phyloP scores from a whole-genome alignment of 92 coral and sea anemone species.

The Epizoanthus rinbou region DNA sequence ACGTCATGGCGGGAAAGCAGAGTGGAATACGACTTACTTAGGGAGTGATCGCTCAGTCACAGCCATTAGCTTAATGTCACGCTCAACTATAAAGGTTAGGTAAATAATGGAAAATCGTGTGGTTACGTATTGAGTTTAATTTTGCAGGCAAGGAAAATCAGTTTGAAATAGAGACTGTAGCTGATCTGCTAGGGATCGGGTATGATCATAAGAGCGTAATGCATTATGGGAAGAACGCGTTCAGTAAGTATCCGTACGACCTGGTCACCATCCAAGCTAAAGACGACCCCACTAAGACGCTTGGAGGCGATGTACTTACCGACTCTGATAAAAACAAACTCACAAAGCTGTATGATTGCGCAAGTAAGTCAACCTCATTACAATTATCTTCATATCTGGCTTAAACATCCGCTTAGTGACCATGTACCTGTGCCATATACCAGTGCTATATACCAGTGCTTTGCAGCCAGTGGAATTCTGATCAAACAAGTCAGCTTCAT shows the following conservation, averaged over 20 bases:
- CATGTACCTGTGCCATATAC: too few species aligned
- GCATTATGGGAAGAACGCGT: not conserved
- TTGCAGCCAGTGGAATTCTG: too few species aligned
- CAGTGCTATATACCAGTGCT: too few species aligned
- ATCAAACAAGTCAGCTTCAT: too few species aligned
- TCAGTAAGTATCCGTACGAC: not conserved
- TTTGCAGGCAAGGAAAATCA: not conserved
- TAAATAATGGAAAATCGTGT: too few species aligned
- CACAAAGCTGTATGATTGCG: not conserved
- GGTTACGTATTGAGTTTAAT: not conserved
- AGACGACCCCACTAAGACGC: not conserved
- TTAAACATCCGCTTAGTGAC: not conserved
- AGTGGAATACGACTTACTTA: too few species aligned
- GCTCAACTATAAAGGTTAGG: too few species aligned
- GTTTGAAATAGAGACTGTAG: not conserved
- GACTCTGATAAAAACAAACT: not conserved
- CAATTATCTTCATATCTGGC: not conserved
- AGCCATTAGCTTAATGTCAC: too few species aligned
- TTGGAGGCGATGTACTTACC: not conserved
- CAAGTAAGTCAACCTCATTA: not conserved
- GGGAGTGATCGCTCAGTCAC: too few species aligned
- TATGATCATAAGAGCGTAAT: not conserved
- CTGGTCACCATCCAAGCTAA: slow-evolving; percentile 7
- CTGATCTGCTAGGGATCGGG: not conserved
- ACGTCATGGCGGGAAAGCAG: too few species aligned